Evolutionary conservation across 2,113 vertebrate genomes (phyloP).

Genomic region (Macquaria ambigua): DNA sequence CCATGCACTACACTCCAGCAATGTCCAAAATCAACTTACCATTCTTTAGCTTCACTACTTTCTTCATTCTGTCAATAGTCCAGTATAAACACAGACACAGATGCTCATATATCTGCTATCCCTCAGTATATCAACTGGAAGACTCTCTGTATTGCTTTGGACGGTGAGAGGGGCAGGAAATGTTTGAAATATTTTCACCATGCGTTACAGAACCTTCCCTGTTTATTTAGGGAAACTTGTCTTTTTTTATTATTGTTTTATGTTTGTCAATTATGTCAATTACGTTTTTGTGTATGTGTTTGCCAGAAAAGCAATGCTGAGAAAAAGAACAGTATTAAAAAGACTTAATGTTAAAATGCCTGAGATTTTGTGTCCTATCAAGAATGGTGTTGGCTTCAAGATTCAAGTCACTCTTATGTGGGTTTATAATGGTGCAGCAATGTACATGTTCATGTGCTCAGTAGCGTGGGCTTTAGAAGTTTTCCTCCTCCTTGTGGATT

Average conservation of each 20-base stretch:
- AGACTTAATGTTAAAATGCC: slow-evolving; percentile 8
- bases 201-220: slow-evolving; percentile 64
- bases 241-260: slow-evolving; percentile 48
- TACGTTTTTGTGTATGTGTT: slow-evolving; percentile 53
- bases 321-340: slow-evolving; percentile 79
- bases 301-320: slow-evolving; percentile 63
- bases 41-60: slow-evolving; percentile 11
- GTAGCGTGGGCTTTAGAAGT: not conserved
- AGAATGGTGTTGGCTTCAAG: not conserved
- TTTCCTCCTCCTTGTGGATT: slow-evolving; percentile 16
- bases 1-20: slow-evolving; percentile 29
- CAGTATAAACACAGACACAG: slow-evolving; percentile 59
- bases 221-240: slow-evolving; percentile 67
- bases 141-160: slow-evolving; percentile 34
- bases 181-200: slow-evolving; percentile 68
- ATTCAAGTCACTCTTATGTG: not conserved
- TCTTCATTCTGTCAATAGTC: slow-evolving; percentile 32
- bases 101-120: slow-evolving; percentile 41
- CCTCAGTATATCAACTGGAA: slow-evolving; percentile 55
- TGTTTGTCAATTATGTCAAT: slow-evolving; percentile 48
- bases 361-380: slow-evolving; percentile 33
- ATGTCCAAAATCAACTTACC: slow-evolving; percentile 35
- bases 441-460: not conserved
- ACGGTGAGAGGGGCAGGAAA: slow-evolving; percentile 54
- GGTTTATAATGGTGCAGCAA: not conserved